phyloP scores from a whole-genome alignment of 2,888 invertebrate species.

The Baccha elongata region DNA sequence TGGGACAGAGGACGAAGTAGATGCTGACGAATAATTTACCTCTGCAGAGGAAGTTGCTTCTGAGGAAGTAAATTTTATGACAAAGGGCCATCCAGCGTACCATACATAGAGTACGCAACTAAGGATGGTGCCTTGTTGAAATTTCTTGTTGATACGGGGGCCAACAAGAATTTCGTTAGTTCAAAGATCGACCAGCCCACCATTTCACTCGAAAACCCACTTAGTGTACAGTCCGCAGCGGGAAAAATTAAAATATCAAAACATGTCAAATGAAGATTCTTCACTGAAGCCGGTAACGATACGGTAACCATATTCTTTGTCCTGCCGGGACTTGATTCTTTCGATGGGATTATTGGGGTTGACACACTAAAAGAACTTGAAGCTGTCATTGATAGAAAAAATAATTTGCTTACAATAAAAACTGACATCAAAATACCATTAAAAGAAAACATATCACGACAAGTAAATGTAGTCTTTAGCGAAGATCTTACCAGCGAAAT shows the following conservation, averaged over 20 bases:
- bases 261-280: neutral
- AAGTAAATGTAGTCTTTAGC: no score
- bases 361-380: conserved; percentile 9
- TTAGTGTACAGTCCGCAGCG: neutral
- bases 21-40: neutral
- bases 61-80: conserved; percentile 44
- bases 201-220: neutral
- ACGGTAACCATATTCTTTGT: neutral
- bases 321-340: neutral
- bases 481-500: no score
- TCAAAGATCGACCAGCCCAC: neutral
- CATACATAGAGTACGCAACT: conserved; percentile 41
- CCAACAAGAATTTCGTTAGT: conserved; percentile 5
- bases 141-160: conserved; percentile 5
- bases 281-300: neutral
- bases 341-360: conserved; percentile 2
- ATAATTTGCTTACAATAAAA: conserved; percentile 5
- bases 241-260: neutral
- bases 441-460: no score
- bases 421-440: neutral
- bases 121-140: neutral
- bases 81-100: conserved; percentile 32
- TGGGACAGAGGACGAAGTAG: neutral
- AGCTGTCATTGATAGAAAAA: conserved; percentile 9
- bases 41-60: neutral